A percentile compares a stretch with the other conserved stretches of the same genome.
phyloP scores from a whole-genome alignment of 2,888 invertebrate species.

The Smittia aterrima region DNA sequence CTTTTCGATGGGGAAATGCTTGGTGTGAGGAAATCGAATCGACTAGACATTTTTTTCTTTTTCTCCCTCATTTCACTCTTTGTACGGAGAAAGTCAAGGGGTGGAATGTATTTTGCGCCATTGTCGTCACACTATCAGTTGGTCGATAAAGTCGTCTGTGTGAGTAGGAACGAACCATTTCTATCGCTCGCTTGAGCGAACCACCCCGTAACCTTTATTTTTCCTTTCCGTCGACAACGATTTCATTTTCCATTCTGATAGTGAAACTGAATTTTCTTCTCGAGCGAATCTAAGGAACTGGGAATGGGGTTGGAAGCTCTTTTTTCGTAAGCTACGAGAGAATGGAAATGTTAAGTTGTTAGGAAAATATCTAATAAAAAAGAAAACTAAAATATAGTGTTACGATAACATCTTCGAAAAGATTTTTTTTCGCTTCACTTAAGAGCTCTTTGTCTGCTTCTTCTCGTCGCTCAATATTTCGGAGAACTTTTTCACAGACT shows the following conservation, averaged over 20 bases:
- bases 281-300: not conserved
- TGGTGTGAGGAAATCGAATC: slow-evolving; percentile 41
- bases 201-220: slow-evolving; percentile 33
- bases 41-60: slow-evolving; percentile 41
- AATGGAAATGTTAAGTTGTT: not conserved
- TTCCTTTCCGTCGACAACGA: not conserved
- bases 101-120: not conserved
- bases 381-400: slow-evolving; percentile 13
- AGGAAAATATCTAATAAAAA: not conserved
- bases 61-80: slow-evolving; percentile 27
- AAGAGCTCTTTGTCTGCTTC: not conserved
- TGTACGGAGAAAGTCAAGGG: not conserved
- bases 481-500: no score
- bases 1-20: slow-evolving; percentile 12
- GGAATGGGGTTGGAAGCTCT: not conserved
- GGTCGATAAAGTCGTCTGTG: not conserved
- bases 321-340: slow-evolving; percentile 4
- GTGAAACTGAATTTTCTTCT: slow-evolving; percentile 36
- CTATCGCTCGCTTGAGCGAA: not conserved
- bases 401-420: slow-evolving; percentile 33
- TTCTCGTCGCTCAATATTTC: no score
- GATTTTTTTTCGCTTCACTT: slow-evolving; percentile 30
- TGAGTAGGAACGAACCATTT: not conserved
- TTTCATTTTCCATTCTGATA: slow-evolving; percentile 24
- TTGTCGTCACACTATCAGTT: slow-evolving; percentile 22